These are phyloP conservation scores for Gymnocypris eckloni DNA, from an alignment of 2,797 vertebrate genomes.

Conservation along the genomic window DNA sequence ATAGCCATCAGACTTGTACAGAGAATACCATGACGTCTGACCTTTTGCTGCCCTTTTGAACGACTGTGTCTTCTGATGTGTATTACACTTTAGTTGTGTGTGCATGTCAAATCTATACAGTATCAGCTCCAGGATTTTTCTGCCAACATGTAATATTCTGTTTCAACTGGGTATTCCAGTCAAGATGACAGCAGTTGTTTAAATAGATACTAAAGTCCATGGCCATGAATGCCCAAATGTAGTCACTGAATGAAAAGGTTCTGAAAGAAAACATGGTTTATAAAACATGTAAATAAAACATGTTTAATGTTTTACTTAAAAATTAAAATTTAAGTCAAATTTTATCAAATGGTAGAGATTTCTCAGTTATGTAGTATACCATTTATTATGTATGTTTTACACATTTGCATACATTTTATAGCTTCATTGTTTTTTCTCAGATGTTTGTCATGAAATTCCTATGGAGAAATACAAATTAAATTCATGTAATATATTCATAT, in stretches of 20 bases:
- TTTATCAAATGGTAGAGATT: not conserved
- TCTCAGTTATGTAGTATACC: not conserved
- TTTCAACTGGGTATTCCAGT: not conserved
- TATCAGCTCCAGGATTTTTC: not conserved
- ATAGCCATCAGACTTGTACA: slow-evolving; percentile 35
- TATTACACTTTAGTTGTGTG: slow-evolving; percentile 4
- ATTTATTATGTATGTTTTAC: not conserved
- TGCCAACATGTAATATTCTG: slow-evolving; percentile 6
- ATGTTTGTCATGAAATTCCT: not conserved
- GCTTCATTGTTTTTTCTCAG: not conserved
- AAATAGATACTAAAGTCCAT: slow-evolving; percentile 8
- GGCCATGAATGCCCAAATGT: slow-evolving; percentile 12
- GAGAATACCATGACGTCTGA: slow-evolving; percentile 24
- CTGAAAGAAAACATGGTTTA: not conserved
- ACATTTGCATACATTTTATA: not conserved
- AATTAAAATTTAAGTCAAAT: not conserved
- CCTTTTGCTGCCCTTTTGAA: slow-evolving; percentile 32
- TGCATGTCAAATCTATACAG: slow-evolving; percentile 1
- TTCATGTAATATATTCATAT: not conserved
- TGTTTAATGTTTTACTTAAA: no score
- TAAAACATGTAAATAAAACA: no score
- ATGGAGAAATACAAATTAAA: not conserved
- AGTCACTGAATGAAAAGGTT: not conserved
- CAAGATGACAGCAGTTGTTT: not conserved
- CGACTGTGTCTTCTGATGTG: not conserved